Evolutionary conservation across 2,797 vertebrate species (phyloP).

Genomic region (Schizothorax lantsangensis): DNA sequence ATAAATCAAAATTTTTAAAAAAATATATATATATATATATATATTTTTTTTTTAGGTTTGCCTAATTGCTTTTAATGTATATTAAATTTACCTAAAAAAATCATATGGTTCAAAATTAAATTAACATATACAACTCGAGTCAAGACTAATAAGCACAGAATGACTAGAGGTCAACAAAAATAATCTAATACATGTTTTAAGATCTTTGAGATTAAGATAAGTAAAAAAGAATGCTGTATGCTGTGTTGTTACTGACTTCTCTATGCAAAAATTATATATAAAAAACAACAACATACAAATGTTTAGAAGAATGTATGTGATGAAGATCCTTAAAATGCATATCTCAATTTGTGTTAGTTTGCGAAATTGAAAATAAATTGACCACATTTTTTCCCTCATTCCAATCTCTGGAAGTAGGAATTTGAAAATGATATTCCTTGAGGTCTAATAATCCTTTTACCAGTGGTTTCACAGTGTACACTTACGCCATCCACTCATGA

Average conservation of each 20-base stretch:
- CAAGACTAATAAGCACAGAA: not conserved
- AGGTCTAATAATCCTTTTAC: not conserved
- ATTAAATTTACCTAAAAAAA: not conserved
- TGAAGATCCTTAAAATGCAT: not conserved
- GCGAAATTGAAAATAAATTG: not conserved
- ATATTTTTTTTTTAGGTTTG: too few relatives aligned
- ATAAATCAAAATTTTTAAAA: not conserved
- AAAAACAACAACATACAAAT: not conserved
- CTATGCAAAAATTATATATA: not conserved
- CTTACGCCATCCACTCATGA: not conserved
- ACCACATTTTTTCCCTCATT: not conserved
- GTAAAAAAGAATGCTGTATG: not conserved
- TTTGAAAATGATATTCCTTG: not conserved
- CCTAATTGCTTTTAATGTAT: not conserved
- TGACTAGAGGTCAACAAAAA: not conserved
- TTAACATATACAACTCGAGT: not conserved
- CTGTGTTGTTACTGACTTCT: not conserved
- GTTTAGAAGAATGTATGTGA: not conserved
- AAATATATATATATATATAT: too few relatives aligned
- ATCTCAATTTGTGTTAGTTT: not conserved
- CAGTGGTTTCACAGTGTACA: not conserved
- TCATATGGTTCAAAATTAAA: not conserved
- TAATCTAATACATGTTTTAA: not conserved
- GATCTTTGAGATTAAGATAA: not conserved
- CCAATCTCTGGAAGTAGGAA: not conserved